Conservation (phyloP, 1,140 invertebrate species). For the Drosophila athabasca region DNA sequence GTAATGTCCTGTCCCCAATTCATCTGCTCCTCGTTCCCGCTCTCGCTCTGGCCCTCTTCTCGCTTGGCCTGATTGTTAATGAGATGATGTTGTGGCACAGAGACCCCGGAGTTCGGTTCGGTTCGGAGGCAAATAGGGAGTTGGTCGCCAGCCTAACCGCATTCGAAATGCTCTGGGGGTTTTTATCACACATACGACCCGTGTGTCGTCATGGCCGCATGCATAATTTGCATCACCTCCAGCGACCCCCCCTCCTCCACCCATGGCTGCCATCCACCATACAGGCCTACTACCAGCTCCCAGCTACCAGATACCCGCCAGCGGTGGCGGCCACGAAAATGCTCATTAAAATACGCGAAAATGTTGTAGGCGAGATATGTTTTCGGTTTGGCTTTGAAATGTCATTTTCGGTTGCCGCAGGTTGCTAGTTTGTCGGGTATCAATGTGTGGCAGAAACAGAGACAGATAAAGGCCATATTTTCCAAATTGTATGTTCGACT, state of each 20-base stretch:
- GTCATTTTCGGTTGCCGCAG: conserved; percentile 55
- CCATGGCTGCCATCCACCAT: not conserved
- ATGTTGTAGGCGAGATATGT: conserved; percentile 72
- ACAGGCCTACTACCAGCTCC: no score
- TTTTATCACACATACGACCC: conserved; percentile 74
- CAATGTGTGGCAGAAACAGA: not conserved
- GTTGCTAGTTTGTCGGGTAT: conserved; percentile 9
- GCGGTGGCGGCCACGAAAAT: conserved; percentile 38
- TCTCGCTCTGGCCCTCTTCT: not conserved
- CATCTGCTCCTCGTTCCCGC: conserved; percentile 6
- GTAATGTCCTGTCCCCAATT: conserved; percentile 32
- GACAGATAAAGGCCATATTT: conserved; percentile 25
- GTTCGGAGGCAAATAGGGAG: not conserved
- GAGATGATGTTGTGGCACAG: conserved; percentile 47
- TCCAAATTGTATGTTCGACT: conserved; percentile 11
- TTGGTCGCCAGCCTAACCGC: conserved; percentile 25
- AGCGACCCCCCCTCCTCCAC: not conserved
- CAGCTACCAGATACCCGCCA: not conserved
- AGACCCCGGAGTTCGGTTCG: conserved; percentile 27
- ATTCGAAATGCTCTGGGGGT: conserved; percentile 59
- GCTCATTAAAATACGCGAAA: conserved; percentile 70
- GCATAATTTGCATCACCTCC: conserved; percentile 58
- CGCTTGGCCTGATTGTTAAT: conserved; percentile 66
- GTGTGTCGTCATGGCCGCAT: conserved; percentile 55
- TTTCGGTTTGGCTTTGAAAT: conserved; percentile 68